Percentiles rank a stretch among this genome's conserved stretches.
Evolutionary conservation across 2,888 invertebrate genomes (phyloP).

Genomic region (Dinocampus coccinellae): DNA sequence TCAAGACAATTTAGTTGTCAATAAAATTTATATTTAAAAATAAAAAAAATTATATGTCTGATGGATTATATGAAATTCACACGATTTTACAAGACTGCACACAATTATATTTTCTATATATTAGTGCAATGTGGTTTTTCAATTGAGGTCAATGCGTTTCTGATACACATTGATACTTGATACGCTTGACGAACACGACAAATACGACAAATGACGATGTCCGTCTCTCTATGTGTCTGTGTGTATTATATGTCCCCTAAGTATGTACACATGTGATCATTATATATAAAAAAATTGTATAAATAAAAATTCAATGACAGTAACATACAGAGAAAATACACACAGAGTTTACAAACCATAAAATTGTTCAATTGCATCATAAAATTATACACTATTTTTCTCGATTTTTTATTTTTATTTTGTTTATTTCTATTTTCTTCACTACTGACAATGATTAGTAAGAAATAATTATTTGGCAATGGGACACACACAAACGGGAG

Average conservation of each 20-base stretch:
- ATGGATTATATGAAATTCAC: background rate
- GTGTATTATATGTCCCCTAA: too few species aligned
- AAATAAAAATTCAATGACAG: background rate
- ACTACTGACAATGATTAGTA: background rate
- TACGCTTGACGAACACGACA: constrained; percentile 7
- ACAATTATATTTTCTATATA: background rate
- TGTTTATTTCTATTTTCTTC: constrained; percentile 6
- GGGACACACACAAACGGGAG: constrained; percentile 44
- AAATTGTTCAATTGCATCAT: background rate
- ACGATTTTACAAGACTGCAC: background rate
- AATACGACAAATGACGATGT: background rate
- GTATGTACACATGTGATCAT: too few species aligned
- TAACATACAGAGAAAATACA: too few species aligned
- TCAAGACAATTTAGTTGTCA: background rate
- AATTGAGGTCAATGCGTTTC: constrained; percentile 2
- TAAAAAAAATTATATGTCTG: background rate
- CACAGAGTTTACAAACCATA: background rate
- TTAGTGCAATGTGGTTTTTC: background rate
- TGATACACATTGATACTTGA: constrained; percentile 7
- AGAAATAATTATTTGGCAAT: constrained; percentile 15
- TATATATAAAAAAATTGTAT: too few species aligned
- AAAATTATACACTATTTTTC: background rate
- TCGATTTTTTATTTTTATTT: background rate
- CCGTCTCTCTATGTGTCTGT: too few species aligned
- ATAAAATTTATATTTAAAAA: background rate